Evolutionary conservation across 64 coral and sea anemone species (phyloP).

Genomic region (Anthopleura sola): DNA sequence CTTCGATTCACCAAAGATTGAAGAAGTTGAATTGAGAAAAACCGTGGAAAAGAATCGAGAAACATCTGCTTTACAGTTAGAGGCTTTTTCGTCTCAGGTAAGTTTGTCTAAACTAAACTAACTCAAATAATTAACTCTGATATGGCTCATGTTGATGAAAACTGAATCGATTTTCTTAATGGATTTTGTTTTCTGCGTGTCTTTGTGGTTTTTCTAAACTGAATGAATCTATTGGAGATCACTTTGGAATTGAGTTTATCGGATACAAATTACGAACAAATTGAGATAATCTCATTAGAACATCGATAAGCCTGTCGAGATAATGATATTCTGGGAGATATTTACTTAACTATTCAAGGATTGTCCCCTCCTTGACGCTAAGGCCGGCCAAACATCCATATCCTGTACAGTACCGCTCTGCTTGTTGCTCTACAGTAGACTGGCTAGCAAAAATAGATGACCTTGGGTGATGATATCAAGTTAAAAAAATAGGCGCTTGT

Average conservation of each 20-base stretch:
- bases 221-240: background rate
- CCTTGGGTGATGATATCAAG: too few relatives aligned
- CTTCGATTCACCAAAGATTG: background rate
- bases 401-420: too few relatives aligned
- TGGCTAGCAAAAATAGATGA: too few relatives aligned
- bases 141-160: too few relatives aligned
- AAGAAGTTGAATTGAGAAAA: background rate
- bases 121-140: too few relatives aligned
- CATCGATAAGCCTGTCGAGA: background rate
- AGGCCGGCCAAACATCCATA: background rate
- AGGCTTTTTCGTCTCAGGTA: background rate
- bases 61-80: background rate
- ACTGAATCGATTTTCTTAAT: background rate
- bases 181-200: background rate
- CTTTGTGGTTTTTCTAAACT: background rate
- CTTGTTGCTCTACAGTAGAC: too few relatives aligned
- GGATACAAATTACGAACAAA: background rate
- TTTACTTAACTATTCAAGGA: background rate
- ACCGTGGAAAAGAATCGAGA: background rate
- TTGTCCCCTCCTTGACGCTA: too few relatives aligned
- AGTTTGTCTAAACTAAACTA: background rate
- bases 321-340: background rate
- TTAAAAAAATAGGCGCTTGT: too few relatives aligned
- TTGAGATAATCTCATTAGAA: slow-evolving; percentile 2
- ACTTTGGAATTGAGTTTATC: background rate